Percentiles rank a stretch among this genome's conserved stretches.
These are phyloP conservation scores for Turritopsis rubra DNA, from an alignment of 30 jellyfish, hydroid and myxozoan species.

Conservation along the genomic window DNA sequence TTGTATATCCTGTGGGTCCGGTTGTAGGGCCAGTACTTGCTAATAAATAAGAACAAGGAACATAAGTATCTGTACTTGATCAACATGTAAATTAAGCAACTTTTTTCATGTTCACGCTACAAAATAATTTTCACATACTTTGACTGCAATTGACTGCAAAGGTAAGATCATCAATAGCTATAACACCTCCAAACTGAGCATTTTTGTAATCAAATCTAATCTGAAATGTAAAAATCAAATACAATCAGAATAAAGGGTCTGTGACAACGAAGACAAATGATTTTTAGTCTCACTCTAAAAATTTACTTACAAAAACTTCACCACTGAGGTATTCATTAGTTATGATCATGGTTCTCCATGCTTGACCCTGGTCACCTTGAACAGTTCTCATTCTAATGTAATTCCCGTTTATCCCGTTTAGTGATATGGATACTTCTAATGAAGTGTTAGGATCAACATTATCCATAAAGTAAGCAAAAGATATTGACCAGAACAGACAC, in stretches of 20 bases:
- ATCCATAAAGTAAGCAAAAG: background rate
- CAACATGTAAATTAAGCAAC: background rate
- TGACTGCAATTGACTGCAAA: background rate
- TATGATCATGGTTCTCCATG: background rate
- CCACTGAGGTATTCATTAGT: background rate
- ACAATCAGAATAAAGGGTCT: too few relatives aligned
- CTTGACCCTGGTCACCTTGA: background rate
- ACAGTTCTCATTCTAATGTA: background rate
- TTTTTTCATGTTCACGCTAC: too few relatives aligned
- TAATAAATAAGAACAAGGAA: too few relatives aligned
- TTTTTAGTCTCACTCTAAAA: too few relatives aligned
- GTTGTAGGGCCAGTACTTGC: too few relatives aligned
- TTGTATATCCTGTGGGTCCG: background rate
- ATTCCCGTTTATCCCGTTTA: background rate
- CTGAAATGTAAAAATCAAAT: too few relatives aligned
- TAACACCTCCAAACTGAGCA: too few relatives aligned
- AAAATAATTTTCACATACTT: background rate
- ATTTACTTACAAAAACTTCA: background rate
- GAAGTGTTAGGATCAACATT: background rate
- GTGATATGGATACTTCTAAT: background rate
- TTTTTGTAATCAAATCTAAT: too few relatives aligned
- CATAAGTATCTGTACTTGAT: background rate
- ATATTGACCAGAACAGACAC: background rate
- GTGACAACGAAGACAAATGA: too few relatives aligned
- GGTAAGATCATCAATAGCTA: background rate